Base-by-base conservation (phyloP, 2,797 vertebrate genomes). In the Pipistrellus pygmaeus region DNA sequence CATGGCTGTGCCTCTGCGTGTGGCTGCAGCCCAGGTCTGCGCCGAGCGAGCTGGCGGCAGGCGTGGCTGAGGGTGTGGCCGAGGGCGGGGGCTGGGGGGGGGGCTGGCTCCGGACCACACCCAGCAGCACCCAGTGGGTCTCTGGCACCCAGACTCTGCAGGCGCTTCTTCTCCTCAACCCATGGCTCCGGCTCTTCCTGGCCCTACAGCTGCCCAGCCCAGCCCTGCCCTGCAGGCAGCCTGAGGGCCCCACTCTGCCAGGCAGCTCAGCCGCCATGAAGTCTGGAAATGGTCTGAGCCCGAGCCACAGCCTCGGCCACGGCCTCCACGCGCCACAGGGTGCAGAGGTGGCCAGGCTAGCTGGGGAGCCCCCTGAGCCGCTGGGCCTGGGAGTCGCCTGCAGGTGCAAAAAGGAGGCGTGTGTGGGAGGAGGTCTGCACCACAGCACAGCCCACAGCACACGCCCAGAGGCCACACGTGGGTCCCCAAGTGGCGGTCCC, bases 391-490 rank as follows among this genome's bases (percentile, higher is more conserved):
- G 44, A 30, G 14, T 41, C 30, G 0, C 66, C 55, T 27, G 11
- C 12, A 57, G 78, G 84, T 30, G 12, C 55, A 76, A 38, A 57
- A 30, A 25, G 85, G 51, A 32, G 27, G 66, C 30, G 0, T 3
- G 18, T 35, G 25, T 3, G 44, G 44, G 44, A 9, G 5, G 30
- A 3, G 2, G 3, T 41, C 75, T 7, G 4, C 4, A n/a, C 48
- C 11, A 0, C 53, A 18, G 38, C 55, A 18, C 6, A 0, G 68
- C 46, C 57, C 46, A 0, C 2, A 10, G 1, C 41, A 1, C 23
- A 12, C 5, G 3, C 1, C 51, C 0, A 12, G 11, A 8, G 20
- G 32, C 41, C 68, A 46, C 35, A 18, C 27, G 2, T 0, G 27
- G 41, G 35, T 44, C 87, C 14, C 86, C 44, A 41, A 30, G 41